A percentile compares a stretch with the other conserved stretches of the same genome.
Evolutionary conservation across 2,888 invertebrate genomes (phyloP).

Genomic region (Chrysolina oricalcia): DNA sequence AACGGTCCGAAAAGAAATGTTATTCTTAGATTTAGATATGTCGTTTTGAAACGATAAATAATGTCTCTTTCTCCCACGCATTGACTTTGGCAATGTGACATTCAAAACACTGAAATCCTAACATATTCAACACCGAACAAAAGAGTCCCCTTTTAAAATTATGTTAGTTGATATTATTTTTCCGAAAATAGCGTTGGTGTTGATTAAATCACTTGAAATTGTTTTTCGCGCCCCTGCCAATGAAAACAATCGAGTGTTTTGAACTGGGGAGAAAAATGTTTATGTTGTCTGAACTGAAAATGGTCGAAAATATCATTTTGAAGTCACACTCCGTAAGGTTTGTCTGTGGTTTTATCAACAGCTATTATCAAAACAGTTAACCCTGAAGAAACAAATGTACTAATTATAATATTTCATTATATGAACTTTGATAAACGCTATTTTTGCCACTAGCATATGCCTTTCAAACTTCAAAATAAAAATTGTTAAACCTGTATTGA

Average conservation of each 20-base stretch:
- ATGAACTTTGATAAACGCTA: too few species aligned
- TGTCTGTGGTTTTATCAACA: not conserved
- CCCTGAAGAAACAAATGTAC: not conserved
- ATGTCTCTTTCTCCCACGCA: constrained; percentile 49
- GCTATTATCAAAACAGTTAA: not conserved
- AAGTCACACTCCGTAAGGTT: not conserved
- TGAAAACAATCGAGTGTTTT: constrained; percentile 45
- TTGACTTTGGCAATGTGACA: constrained; percentile 33
- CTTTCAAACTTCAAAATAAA: too few species aligned
- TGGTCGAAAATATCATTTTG: constrained; percentile 21
- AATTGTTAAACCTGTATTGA: too few species aligned
- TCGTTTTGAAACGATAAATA: constrained; percentile 47
- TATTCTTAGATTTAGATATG: constrained; percentile 51
- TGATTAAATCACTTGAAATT: constrained; percentile 41
- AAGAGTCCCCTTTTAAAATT: constrained; percentile 32
- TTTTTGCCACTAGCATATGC: too few species aligned
- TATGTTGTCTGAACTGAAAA: constrained; percentile 42
- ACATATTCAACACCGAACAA: constrained; percentile 31
- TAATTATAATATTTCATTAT: not conserved
- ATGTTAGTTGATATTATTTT: constrained; percentile 33
- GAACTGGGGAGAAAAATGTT: constrained; percentile 41
- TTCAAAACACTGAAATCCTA: constrained; percentile 27
- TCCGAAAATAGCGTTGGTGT: constrained; percentile 28
- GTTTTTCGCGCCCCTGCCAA: constrained; percentile 45
- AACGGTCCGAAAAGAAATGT: constrained; percentile 49